Base-by-base conservation (phyloP, 2,113 vertebrate genomes). In the Lasiurus cinereus region DNA sequence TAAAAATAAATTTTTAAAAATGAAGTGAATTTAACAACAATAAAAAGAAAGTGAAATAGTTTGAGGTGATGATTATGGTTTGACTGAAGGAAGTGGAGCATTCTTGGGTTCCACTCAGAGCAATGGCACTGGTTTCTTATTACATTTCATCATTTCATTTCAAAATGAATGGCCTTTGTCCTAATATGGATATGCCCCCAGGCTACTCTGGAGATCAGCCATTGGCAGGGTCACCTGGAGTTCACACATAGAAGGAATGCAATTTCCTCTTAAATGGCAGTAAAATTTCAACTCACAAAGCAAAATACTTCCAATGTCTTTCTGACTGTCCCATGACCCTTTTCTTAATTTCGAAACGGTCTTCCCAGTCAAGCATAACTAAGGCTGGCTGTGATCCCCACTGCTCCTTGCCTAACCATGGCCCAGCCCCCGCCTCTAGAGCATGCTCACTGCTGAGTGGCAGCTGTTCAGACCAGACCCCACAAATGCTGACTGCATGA, bases 401-500 rank as follows among this genome's bases (percentile, higher is more conserved):
- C 1, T 0, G 1, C 12, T 6, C 77, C 56, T 6, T 22, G 14
- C 52, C 80, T 33, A 18, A 10, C 52, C 21, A n/a, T 3, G 39
- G 36, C n/a, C 24, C 14, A 4, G 12, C 14, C 83, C n/a, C 39
- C 7, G 1, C 14, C 72, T 8, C 39, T 2, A 24, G 10, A 62
- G 52, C 66, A 18, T 0, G 0, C 15, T n/a, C 69, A 21, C 52
- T 7, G 4, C 18, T 0, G 13, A 27, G 0, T 6, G 14, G 31
- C 15, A 77, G 59, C 16, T 3, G 1, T 22, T 1, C 15, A 64
- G 27, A 6, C 72, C 1, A 8, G 72, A 31, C 67, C 69, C 82
- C 8, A 1, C 13, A 3, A 15, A 8, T 11, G 29, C 66, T 13
- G 27, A 56, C 72, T 13, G 0, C 1, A 2, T 0, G 3, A 8